Percentiles rank a stretch among this genome's conserved stretches.
phyloP scores from a whole-genome alignment of 2,888 invertebrate species.

The Himalopsyche tibetana region DNA sequence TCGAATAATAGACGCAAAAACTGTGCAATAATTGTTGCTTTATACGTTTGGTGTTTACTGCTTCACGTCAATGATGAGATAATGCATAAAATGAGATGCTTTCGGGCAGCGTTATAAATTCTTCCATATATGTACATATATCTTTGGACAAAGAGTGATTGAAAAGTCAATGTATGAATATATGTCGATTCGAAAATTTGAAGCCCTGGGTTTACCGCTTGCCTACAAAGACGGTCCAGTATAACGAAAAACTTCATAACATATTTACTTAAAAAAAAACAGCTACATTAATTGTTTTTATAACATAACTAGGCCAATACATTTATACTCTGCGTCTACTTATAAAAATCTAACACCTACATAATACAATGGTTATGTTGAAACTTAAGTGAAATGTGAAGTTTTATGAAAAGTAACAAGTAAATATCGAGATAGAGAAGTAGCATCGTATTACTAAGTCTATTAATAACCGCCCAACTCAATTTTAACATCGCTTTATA shows the following conservation, averaged over 20 bases:
- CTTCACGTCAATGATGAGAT: not conserved
- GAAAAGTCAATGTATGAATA: too few species aligned
- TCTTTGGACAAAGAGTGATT: too few species aligned
- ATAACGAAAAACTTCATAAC: too few species aligned
- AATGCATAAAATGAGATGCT: not conserved
- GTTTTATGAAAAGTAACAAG: slow-evolving; percentile 11
- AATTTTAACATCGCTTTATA: slow-evolving; percentile 9
- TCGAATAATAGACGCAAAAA: slow-evolving; percentile 11
- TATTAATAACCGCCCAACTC: slow-evolving; percentile 30
- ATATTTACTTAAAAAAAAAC: too few species aligned
- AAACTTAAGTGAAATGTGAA: slow-evolving; percentile 30
- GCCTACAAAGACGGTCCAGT: too few species aligned
- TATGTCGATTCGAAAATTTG: too few species aligned
- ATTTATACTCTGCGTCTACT: not conserved
- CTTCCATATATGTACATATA: too few species aligned
- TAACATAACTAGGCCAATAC: too few species aligned
- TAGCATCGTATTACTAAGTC: slow-evolving; percentile 13
- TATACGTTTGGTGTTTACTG: not conserved
- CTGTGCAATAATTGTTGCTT: slow-evolving; percentile 18
- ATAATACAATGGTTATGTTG: not conserved
- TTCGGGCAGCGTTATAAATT: too few species aligned
- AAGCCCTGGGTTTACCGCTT: too few species aligned
- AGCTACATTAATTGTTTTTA: too few species aligned
- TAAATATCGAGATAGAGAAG: slow-evolving; percentile 1
- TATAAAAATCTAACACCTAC: slow-evolving; percentile 12